Evolutionary conservation across 2,797 vertebrate genomes (phyloP).

Genomic region (Otus scops): DNA sequence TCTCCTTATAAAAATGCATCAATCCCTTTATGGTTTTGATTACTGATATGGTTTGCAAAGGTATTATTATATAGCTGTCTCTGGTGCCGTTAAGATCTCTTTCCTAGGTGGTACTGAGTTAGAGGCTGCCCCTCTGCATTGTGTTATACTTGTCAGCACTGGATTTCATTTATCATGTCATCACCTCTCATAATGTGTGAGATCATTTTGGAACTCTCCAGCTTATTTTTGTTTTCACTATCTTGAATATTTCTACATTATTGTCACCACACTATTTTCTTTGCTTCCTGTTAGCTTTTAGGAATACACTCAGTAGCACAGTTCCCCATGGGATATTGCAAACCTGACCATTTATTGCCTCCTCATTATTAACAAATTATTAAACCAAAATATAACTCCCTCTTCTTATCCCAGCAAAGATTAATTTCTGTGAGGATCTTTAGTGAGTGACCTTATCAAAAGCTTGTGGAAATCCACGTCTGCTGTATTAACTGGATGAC

Average conservation of each 20-base stretch:
- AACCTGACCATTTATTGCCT: neutral
- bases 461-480: neutral
- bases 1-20: neutral
- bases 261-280: neutral
- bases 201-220: neutral
- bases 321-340: neutral
- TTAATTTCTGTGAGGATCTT: neutral
- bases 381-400: neutral
- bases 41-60: neutral
- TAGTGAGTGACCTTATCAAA: neutral
- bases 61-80: neutral
- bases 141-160: neutral
- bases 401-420: neutral
- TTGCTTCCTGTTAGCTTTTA: neutral
- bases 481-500: accelerated
- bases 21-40: neutral
- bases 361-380: neutral
- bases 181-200: neutral
- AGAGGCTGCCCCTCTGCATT: neutral
- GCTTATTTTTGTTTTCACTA: neutral
- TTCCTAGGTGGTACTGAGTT: neutral
- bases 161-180: neutral
- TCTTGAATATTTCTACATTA: neutral
- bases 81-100: neutral
- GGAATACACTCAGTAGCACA: neutral